Percentiles rank a stretch among this genome's conserved stretches.
Evolutionary conservation across 2,888 invertebrate species (phyloP).

Genomic region (Scrobipalpa costella): DNA sequence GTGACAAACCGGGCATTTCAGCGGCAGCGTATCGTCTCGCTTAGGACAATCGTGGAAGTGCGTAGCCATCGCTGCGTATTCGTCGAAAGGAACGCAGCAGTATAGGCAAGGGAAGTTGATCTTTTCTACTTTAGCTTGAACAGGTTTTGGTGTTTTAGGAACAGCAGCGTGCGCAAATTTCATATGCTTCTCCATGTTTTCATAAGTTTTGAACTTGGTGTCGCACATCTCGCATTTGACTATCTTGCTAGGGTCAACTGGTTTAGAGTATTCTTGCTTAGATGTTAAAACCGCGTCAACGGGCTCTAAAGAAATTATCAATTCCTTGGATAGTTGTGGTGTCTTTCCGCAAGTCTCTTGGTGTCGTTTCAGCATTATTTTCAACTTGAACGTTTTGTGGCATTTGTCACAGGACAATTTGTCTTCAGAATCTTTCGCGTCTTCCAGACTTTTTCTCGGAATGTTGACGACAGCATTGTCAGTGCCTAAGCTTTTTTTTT

Average conservation of each 20-base stretch:
- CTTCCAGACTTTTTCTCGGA: constrained; percentile 41
- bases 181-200: constrained; percentile 68
- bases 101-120: constrained; percentile 62
- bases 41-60: constrained; percentile 60
- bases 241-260: constrained; percentile 35
- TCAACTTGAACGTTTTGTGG: constrained; percentile 68
- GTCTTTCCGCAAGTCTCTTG: constrained; percentile 53
- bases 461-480: constrained; percentile 33
- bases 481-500: constrained; percentile 32
- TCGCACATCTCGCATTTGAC: constrained; percentile 63
- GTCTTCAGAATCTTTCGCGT: constrained; percentile 55
- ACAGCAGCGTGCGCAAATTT: constrained; percentile 65
- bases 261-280: too few relatives aligned
- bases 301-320: constrained; percentile 63
- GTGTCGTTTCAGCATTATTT: constrained; percentile 75
- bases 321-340: constrained; percentile 53
- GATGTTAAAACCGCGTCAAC: constrained; percentile 49
- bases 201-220: constrained; percentile 61
- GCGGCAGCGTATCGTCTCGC: constrained; percentile 44
- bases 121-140: constrained; percentile 28
- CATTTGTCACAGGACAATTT: constrained; percentile 65
- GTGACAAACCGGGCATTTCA: constrained; percentile 61
- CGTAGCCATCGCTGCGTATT: constrained; percentile 58
- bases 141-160: constrained; percentile 41
- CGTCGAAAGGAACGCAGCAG: constrained; percentile 55